phyloP scores from a whole-genome alignment of 2,888 invertebrate species.

The Drosophila flavopinicola region DNA sequence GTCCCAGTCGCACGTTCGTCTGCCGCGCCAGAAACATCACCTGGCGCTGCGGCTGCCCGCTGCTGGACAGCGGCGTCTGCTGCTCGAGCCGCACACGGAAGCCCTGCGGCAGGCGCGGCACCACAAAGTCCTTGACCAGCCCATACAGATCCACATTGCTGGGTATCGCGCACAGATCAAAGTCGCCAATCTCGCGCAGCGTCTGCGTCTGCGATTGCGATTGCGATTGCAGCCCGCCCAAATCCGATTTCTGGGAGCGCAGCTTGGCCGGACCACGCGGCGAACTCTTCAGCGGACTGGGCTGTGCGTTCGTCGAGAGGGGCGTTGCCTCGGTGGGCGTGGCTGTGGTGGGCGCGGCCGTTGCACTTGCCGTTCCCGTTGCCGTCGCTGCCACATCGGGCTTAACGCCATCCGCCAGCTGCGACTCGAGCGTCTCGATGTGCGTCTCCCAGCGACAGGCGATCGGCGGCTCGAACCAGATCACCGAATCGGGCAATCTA shows the following conservation, averaged over 20 bases:
- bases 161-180: constrained; percentile 82
- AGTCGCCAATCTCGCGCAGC: constrained; percentile 81
- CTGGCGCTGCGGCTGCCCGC: constrained; percentile 31
- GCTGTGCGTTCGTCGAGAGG: constrained; percentile 69
- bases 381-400: constrained; percentile 26
- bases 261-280: constrained; percentile 72
- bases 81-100: constrained; percentile 80
- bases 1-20: constrained; percentile 56
- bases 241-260: constrained; percentile 70
- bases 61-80: constrained; percentile 42
- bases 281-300: constrained; percentile 76
- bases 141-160: constrained; percentile 81
- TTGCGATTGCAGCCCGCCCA: too few relatives aligned
- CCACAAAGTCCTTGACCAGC: constrained; percentile 82
- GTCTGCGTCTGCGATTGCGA: constrained; percentile 36
- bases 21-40: constrained; percentile 78
- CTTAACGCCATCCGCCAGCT: constrained; percentile 73
- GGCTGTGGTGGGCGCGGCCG: constrained; percentile 60
- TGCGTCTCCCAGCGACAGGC: constrained; percentile 89
- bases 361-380: constrained; percentile 18
- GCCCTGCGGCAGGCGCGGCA: constrained; percentile 83
- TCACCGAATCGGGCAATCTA: constrained; percentile 88
- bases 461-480: constrained; percentile 92
- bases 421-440: constrained; percentile 82
- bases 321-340: constrained; percentile 74